Conservation (phyloP, 1,140 invertebrate genomes). For the Palaemon carinicauda region DNA sequence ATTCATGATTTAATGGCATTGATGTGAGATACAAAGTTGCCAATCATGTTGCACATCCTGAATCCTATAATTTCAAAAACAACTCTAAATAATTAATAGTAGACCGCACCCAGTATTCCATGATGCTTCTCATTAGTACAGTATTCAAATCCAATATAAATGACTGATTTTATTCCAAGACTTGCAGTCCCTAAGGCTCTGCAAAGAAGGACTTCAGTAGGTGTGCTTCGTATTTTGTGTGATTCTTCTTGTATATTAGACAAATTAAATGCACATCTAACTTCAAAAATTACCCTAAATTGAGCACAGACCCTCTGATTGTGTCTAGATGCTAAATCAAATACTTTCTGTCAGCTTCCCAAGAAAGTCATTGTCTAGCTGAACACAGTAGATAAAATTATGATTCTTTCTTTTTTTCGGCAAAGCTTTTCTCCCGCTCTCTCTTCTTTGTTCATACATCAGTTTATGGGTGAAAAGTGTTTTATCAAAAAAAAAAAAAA, state of each 20-base stretch:
- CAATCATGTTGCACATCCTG: constrained; percentile 41
- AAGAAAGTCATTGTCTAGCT: constrained; percentile 17
- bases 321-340: not conserved
- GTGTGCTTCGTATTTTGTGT: constrained; percentile 54
- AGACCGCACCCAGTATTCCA: constrained; percentile 30
- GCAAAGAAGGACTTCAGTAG: constrained; percentile 55
- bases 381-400: constrained; percentile 2
- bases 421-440: constrained; percentile 15
- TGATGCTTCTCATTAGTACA: constrained; percentile 42
- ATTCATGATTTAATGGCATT: not conserved
- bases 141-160: constrained; percentile 49
- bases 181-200: constrained; percentile 52
- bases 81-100: constrained; percentile 24
- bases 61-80: constrained; percentile 38
- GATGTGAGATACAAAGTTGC: constrained; percentile 47
- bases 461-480: not conserved
- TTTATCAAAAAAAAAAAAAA: not conserved
- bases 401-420: not conserved
- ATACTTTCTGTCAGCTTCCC: constrained; percentile 17
- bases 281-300: constrained; percentile 26
- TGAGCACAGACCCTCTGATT: constrained; percentile 22
- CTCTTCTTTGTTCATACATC: not conserved
- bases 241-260: constrained; percentile 36
- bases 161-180: constrained; percentile 51
- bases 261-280: constrained; percentile 39